Percentiles rank a stretch among this genome's conserved stretches.
Evolutionary conservation across 2,797 vertebrate species (phyloP).

Genomic region (Paedocypris micromegethes): DNA sequence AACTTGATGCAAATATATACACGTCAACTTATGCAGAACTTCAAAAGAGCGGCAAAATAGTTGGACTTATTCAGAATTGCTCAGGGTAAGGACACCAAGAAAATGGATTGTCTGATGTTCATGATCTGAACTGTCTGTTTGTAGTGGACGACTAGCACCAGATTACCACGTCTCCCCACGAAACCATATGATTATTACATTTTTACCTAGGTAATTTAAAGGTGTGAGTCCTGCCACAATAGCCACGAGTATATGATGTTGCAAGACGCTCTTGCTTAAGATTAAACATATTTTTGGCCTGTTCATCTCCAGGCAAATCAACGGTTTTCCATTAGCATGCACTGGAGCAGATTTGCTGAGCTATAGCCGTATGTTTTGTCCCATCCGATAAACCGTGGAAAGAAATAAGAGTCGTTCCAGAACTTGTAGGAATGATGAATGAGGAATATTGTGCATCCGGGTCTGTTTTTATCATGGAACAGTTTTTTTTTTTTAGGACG

Average conservation of each 20-base stretch:
- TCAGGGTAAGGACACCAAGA: no score
- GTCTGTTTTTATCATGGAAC: conserved; percentile 67
- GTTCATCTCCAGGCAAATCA: conserved; percentile 72
- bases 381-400: conserved; percentile 66
- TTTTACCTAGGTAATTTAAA: no score
- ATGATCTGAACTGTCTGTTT: no score
- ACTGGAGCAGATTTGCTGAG: conserved; percentile 67
- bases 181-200: no score
- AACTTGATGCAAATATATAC: no score
- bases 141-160: no score
- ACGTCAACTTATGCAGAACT: no score
- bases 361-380: conserved; percentile 48
- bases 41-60: no score
- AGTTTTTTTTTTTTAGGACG: conserved; percentile 63
- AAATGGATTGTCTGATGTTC: no score
- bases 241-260: not conserved
- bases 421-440: conserved; percentile 71
- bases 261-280: conserved; percentile 54
- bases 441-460: conserved; percentile 66
- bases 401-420: conserved; percentile 62
- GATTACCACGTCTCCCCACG: no score
- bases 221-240: no score
- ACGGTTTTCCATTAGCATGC: conserved; percentile 63
- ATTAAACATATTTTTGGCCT: conserved; percentile 56
- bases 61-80: no score